Percentiles rank a stretch among this genome's conserved stretches.
phyloP scores from a whole-genome alignment of 2,113 vertebrate genomes.

The Nerophis ophidion region DNA sequence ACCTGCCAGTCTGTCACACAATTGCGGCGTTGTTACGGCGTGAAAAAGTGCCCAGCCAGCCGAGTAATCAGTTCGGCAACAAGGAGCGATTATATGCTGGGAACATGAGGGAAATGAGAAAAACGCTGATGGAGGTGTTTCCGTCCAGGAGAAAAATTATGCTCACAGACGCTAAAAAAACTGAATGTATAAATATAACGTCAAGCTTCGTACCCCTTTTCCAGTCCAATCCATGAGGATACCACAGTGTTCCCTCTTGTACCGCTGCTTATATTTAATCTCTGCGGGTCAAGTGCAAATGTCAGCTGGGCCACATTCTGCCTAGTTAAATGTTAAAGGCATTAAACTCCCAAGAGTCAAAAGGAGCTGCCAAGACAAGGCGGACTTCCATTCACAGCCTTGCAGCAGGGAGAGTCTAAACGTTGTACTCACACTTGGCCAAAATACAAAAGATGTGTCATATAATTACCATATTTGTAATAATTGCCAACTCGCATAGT shows the following conservation, averaged over 20 bases:
- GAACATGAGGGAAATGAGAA: slow-evolving; percentile 42
- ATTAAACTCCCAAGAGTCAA: slow-evolving; percentile 36
- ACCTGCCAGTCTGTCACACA: slow-evolving; percentile 28
- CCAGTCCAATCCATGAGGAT: slow-evolving; percentile 10
- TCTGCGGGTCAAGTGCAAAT: slow-evolving; percentile 38
- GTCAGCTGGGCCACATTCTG: slow-evolving; percentile 24
- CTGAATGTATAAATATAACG: too few species aligned
- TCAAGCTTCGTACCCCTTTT: neutral
- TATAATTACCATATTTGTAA: too few species aligned
- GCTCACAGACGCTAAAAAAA: slow-evolving; percentile 17
- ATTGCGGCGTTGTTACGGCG: slow-evolving; percentile 21
- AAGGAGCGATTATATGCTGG: slow-evolving; percentile 49
- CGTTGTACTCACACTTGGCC: slow-evolving; percentile 6
- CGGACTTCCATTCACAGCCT: slow-evolving; percentile 33
- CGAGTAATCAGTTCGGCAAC: slow-evolving; percentile 56
- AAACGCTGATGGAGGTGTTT: slow-evolving; percentile 47
- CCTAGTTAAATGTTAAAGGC: slow-evolving; percentile 35
- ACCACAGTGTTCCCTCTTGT: slow-evolving; percentile 4
- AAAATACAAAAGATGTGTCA: too few species aligned
- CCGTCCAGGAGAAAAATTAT: slow-evolving; percentile 33
- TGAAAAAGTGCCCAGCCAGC: slow-evolving; percentile 36
- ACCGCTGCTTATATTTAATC: slow-evolving; percentile 25
- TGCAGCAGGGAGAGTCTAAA: slow-evolving; percentile 5
- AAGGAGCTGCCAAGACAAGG: slow-evolving; percentile 34
- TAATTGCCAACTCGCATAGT: too few species aligned